phyloP scores from a whole-genome alignment of 1,140 invertebrate genomes.

The Heliconius melpomene region DNA sequence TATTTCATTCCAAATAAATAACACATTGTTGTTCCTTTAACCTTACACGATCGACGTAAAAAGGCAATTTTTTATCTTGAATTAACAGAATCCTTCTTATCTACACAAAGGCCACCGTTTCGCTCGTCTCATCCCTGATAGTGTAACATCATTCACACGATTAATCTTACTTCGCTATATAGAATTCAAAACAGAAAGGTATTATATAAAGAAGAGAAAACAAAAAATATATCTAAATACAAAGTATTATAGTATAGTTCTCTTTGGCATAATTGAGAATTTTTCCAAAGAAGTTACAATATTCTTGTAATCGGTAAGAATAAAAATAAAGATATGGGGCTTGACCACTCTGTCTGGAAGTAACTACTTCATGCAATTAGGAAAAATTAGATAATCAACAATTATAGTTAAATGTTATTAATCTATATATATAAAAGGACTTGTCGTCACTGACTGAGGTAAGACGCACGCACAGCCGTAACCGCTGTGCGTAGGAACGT shows the following conservation, averaged over 20 bases:
- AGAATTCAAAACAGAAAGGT: slow-evolving; percentile 1
- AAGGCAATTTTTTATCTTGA: slow-evolving; percentile 27
- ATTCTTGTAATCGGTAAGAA: slow-evolving; percentile 8
- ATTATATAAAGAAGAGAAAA: neutral
- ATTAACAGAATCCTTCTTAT: slow-evolving; percentile 29
- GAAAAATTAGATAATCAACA: neutral
- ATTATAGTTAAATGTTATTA: neutral
- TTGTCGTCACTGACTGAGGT: no score
- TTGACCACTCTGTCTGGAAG: slow-evolving; percentile 18
- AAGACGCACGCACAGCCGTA: no score
- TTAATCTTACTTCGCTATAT: slow-evolving; percentile 28
- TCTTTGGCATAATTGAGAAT: neutral
- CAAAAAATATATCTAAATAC: neutral
- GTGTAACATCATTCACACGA: slow-evolving; percentile 33
- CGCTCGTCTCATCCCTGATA: slow-evolving; percentile 31
- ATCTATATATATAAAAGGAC: no score
- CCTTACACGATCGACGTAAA: slow-evolving; percentile 19
- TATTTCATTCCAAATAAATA: neutral
- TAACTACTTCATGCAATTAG: neutral
- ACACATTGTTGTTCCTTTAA: neutral
- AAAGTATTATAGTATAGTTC: neutral
- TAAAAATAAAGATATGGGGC: slow-evolving; percentile 15
- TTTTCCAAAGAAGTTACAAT: slow-evolving; percentile 18
- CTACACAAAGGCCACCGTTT: slow-evolving; percentile 24
- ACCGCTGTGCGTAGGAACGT: no score